Conservation (phyloP, 2,888 invertebrate genomes). For the Miltochrista miniata region DNA sequence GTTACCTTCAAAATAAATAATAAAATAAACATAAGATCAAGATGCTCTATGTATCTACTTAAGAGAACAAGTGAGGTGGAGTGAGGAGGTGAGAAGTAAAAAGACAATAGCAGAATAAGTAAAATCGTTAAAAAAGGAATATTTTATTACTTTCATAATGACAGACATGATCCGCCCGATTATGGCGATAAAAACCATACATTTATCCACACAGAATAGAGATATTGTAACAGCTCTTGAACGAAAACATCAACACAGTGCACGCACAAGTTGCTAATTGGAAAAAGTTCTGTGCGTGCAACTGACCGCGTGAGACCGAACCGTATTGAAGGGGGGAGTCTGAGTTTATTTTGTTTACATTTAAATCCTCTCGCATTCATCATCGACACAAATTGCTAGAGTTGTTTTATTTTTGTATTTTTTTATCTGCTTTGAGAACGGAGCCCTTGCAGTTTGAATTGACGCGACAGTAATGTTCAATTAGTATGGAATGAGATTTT, state of each 20-base stretch:
- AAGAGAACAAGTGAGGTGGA: too few relatives aligned
- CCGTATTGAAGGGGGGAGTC: slow-evolving; percentile 8
- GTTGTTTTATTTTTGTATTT: slow-evolving; percentile 19
- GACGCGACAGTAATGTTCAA: not conserved
- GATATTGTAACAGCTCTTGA: not conserved
- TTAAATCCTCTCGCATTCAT: slow-evolving; percentile 30
- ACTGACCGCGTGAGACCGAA: slow-evolving; percentile 25
- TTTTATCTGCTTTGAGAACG: slow-evolving; percentile 15
- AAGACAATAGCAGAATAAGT: too few relatives aligned
- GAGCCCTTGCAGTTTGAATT: not conserved
- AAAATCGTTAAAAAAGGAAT: too few relatives aligned
- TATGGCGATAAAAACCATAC: too few relatives aligned
- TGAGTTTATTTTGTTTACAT: slow-evolving; percentile 32
- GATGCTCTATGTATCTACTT: too few relatives aligned
- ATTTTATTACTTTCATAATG: too few relatives aligned
- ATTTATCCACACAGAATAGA: too few relatives aligned
- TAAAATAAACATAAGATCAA: too few relatives aligned
- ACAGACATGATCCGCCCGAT: too few relatives aligned
- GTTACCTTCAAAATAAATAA: too few relatives aligned
- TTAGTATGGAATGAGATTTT: not conserved
- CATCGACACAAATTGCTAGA: slow-evolving; percentile 21
- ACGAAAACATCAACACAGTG: slow-evolving; percentile 3
- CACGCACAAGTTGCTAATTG: slow-evolving; percentile 12
- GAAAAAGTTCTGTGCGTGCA: slow-evolving; percentile 16
- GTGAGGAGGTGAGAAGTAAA: too few relatives aligned